Percentiles rank a stretch among this genome's conserved stretches.
Conservation (phyloP, 2,888 invertebrate genomes). For the Chloromyia formosa region DNA sequence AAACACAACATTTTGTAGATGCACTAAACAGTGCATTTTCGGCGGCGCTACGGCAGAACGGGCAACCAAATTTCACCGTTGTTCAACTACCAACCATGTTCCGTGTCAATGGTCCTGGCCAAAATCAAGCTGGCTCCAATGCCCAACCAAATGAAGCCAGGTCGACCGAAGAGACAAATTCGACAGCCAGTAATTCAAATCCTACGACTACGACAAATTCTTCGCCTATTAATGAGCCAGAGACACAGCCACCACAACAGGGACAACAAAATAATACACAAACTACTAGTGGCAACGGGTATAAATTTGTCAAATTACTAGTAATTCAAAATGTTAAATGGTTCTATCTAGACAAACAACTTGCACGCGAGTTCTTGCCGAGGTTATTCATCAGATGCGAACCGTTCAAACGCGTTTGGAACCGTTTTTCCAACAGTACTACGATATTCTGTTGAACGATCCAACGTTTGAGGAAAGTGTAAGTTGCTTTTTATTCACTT, state of each 20-base stretch:
- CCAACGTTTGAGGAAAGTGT: constrained; percentile 65
- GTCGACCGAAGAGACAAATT: constrained; percentile 23
- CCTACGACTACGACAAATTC: constrained; percentile 48
- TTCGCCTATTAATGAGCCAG: constrained; percentile 9
- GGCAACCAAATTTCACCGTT: constrained; percentile 61
- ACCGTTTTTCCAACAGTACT: constrained; percentile 73
- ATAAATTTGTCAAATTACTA: background rate
- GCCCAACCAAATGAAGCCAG: constrained; percentile 48
- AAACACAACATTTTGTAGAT: constrained; percentile 60
- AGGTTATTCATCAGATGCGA: constrained; percentile 61
- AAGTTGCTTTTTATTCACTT: constrained; percentile 49
- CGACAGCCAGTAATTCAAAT: constrained; percentile 51
- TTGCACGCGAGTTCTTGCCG: constrained; percentile 59
- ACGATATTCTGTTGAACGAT: constrained; percentile 70
- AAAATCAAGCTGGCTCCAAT: constrained; percentile 45
- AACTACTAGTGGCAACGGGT: constrained; percentile 28
- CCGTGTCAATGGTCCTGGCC: constrained; percentile 54
- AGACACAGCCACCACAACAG: background rate
- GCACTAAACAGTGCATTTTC: constrained; percentile 63
- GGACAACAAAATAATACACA: constrained; percentile 48
- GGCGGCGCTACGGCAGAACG: constrained; percentile 60
- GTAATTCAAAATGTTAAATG: background rate
- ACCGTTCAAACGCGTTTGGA: constrained; percentile 66
- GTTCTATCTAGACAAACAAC: constrained; percentile 57
- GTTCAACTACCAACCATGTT: constrained; percentile 61